phyloP scores from a whole-genome alignment of 2,797 vertebrate species.

The Takifugu rubripes region DNA sequence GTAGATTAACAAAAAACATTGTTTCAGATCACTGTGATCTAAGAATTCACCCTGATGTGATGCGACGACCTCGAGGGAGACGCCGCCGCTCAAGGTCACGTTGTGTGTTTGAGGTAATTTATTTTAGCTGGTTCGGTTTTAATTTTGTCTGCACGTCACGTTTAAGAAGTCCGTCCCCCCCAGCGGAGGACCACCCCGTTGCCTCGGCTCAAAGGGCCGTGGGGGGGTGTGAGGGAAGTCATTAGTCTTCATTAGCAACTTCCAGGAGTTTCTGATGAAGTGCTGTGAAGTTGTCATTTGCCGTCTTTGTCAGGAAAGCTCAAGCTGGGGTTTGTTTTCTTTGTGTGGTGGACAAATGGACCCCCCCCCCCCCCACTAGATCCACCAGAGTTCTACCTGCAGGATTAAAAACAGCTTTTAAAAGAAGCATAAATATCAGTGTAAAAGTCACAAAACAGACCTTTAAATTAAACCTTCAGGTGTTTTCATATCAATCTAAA shows the following conservation, averaged over 20 bases:
- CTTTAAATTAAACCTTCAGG: no score
- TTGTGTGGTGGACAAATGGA: slow-evolving; percentile 74
- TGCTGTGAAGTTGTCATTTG: slow-evolving; percentile 80
- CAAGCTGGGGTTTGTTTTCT: slow-evolving; percentile 73
- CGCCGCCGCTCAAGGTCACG: no score
- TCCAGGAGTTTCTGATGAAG: slow-evolving; percentile 81
- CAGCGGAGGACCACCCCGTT: slow-evolving; percentile 53
- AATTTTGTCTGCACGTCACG: no score
- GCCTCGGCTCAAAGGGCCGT: slow-evolving; percentile 67
- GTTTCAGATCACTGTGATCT: no score
- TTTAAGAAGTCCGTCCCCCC: no score
- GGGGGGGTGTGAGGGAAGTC: slow-evolving; percentile 69
- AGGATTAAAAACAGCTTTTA: neutral
- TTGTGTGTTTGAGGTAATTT: no score
- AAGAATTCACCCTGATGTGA: no score
- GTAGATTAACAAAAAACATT: no score
- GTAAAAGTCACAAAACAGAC: no score
- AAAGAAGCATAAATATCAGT: no score
- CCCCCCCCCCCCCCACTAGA: neutral
- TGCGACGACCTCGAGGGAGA: neutral
- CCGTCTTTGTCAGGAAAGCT: slow-evolving; percentile 70
- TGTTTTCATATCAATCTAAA: no score
- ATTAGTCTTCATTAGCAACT: slow-evolving; percentile 84
- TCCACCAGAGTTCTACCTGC: neutral
- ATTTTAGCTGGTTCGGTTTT: no score